These are phyloP conservation scores for Echinarachnius parma DNA, from an alignment of 53 echinoderm and acorn worm genomes.

Conservation along the genomic window DNA sequence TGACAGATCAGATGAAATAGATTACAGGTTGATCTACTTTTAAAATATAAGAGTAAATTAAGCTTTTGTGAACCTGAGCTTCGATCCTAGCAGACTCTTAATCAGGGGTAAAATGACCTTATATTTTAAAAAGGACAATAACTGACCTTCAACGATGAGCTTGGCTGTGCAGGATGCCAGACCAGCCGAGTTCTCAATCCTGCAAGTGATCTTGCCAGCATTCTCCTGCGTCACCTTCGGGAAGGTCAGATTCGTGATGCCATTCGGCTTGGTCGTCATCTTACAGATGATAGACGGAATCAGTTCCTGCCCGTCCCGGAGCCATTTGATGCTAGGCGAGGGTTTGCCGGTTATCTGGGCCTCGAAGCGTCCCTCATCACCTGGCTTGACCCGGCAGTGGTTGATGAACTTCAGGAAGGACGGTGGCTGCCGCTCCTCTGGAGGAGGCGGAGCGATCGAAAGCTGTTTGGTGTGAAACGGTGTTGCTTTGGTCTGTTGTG, in stretches of 20 bases:
- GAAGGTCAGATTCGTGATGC: slow-evolving; percentile 74
- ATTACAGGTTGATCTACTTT: too few relatives aligned
- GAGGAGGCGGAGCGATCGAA: slow-evolving; percentile 13
- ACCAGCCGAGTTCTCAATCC: slow-evolving; percentile 92
- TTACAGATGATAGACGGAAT: slow-evolving; percentile 61
- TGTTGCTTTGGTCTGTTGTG: slow-evolving; percentile 15
- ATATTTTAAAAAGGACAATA: too few relatives aligned
- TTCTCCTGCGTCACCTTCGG: slow-evolving; percentile 67
- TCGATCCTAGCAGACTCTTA: too few relatives aligned
- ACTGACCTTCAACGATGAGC: slow-evolving; percentile 91
- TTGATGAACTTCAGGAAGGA: slow-evolving; percentile 90
- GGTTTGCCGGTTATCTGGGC: slow-evolving; percentile 78
- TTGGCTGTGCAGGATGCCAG: slow-evolving; percentile 97
- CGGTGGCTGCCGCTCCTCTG: slow-evolving; percentile 64
- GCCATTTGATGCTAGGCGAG: slow-evolving; percentile 83
- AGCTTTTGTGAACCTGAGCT: too few relatives aligned
- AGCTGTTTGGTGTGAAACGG: slow-evolving; percentile 26
- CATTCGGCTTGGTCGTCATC: slow-evolving; percentile 63
- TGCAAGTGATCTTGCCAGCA: slow-evolving; percentile 83
- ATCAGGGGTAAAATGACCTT: too few relatives aligned
- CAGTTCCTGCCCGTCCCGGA: slow-evolving; percentile 70
- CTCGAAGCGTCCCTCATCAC: slow-evolving; percentile 79
- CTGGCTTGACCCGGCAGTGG: slow-evolving; percentile 80
- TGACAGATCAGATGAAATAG: too few relatives aligned
- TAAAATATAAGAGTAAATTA: too few relatives aligned